Percentiles rank a stretch among this genome's conserved stretches.
Evolutionary conservation across 2,797 vertebrate genomes (phyloP).

Genomic region (Melanotaenia trifasciata): DNA sequence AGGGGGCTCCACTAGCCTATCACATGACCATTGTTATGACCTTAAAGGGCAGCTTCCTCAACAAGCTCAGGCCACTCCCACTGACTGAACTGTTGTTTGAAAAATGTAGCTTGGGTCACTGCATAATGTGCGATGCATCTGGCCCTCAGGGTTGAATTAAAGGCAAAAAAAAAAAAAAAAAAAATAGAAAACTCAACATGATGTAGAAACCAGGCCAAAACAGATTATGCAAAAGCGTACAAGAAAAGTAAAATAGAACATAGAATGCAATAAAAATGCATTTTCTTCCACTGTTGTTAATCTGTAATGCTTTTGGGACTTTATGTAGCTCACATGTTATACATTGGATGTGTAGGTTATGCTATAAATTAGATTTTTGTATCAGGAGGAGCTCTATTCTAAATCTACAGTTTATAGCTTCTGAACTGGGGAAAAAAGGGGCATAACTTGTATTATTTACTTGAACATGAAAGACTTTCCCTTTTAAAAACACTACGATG

Average conservation of each 20-base stretch:
- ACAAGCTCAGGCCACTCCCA: conserved; percentile 73
- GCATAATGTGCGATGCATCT: conserved; percentile 65
- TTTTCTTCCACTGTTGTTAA: conserved; percentile 28
- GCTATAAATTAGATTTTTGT: conserved; percentile 30
- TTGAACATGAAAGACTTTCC: conserved; percentile 38
- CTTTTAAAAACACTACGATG: conserved; percentile 33
- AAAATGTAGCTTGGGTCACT: conserved; percentile 72
- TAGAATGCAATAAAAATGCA: conserved; percentile 30
- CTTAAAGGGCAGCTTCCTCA: conserved; percentile 82
- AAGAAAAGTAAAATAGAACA: conserved; percentile 40
- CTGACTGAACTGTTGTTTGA: conserved; percentile 67
- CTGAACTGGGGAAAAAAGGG: conserved; percentile 22
- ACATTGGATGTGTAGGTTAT: conserved; percentile 36
- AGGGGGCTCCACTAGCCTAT: conserved; percentile 78
- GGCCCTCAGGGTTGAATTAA: conserved; percentile 52
- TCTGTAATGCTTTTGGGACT: conserved; percentile 37
- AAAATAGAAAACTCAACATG: conserved; percentile 4
- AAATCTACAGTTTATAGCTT: background rate
- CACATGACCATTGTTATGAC: conserved; percentile 82
- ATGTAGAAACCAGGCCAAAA: conserved; percentile 58
- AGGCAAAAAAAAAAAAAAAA: conserved; percentile 8
- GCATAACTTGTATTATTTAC: conserved; percentile 20
- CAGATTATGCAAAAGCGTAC: conserved; percentile 55
- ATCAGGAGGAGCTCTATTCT: conserved; percentile 21
- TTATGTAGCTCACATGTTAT: conserved; percentile 34